Conservation (phyloP, 2,797 vertebrate genomes). For the Tragelaphus eurycerus region DNA sequence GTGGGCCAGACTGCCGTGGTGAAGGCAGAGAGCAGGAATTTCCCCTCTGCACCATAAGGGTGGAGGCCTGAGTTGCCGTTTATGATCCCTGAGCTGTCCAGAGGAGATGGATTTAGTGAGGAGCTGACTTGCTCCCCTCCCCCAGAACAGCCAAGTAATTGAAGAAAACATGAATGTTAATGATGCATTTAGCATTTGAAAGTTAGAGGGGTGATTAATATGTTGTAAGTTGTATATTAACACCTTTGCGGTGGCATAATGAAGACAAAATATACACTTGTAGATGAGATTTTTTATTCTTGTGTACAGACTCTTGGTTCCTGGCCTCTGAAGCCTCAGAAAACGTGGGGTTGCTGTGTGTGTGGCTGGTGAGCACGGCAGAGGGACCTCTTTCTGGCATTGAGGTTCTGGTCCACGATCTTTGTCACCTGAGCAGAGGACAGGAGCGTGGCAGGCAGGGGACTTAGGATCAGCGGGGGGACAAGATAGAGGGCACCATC, state of each 20-base stretch:
- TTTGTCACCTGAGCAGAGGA: not conserved
- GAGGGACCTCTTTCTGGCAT: conserved; percentile 49
- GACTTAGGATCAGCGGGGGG: not conserved
- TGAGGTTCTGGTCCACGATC: not conserved
- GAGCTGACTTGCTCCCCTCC: conserved; percentile 62
- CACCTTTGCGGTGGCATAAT: conserved; percentile 83
- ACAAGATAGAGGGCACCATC: not conserved
- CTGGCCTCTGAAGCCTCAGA: conserved; percentile 6
- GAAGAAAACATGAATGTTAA: conserved; percentile 86
- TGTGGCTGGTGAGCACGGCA: not conserved
- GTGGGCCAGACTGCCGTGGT: not conserved
- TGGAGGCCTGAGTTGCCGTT: not conserved
- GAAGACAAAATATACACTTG: conserved; percentile 79
- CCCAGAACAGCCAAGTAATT: conserved; percentile 79
- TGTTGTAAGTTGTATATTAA: conserved; percentile 80
- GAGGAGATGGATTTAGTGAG: conserved; percentile 51
- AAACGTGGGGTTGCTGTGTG: conserved; percentile 33
- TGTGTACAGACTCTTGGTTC: not conserved
- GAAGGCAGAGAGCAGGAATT: not conserved
- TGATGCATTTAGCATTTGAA: conserved; percentile 84
- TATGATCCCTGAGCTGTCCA: not conserved
- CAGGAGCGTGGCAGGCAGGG: not conserved
- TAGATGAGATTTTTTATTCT: conserved; percentile 75
- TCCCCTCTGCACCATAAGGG: rapidly evolving
- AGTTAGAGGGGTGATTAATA: conserved; percentile 85